Conservation (phyloP, 2,113 vertebrate genomes). For the Manacus vitellinus region DNA sequence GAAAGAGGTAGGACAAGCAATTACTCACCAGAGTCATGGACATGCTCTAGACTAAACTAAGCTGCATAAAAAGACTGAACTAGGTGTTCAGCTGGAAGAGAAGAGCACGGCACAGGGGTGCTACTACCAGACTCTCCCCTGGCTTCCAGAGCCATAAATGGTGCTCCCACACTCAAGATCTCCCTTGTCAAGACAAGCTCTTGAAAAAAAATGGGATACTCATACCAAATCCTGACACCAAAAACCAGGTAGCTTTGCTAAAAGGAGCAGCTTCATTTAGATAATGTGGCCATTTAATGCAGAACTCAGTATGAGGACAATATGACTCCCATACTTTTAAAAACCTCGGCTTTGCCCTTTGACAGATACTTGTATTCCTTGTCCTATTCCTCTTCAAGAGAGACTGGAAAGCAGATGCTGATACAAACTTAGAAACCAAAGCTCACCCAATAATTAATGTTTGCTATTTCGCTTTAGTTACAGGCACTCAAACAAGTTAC, state of each 20-base stretch:
- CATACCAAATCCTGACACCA: background rate
- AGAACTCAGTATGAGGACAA: background rate
- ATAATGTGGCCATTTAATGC: background rate
- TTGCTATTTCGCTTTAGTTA: background rate
- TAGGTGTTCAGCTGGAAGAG: background rate
- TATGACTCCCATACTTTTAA: background rate
- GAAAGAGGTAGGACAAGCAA: background rate
- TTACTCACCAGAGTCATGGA: background rate
- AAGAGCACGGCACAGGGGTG: accelerated
- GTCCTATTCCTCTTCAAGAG: background rate
- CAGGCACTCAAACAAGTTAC: background rate
- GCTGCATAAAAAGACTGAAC: background rate
- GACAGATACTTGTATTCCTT: background rate
- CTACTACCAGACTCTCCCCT: background rate
- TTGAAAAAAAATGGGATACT: background rate
- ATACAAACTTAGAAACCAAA: background rate
- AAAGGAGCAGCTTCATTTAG: background rate
- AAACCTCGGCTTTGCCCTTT: background rate
- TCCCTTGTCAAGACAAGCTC: background rate
- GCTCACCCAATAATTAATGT: background rate
- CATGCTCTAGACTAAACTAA: background rate
- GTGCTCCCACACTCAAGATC: background rate
- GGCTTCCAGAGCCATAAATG: background rate
- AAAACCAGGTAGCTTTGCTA: background rate
- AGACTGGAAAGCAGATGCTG: background rate